A percentile compares a stretch with the other conserved stretches of the same genome.
Conservation (phyloP, 2,113 vertebrate species). For the Mionectes macconnelli region DNA sequence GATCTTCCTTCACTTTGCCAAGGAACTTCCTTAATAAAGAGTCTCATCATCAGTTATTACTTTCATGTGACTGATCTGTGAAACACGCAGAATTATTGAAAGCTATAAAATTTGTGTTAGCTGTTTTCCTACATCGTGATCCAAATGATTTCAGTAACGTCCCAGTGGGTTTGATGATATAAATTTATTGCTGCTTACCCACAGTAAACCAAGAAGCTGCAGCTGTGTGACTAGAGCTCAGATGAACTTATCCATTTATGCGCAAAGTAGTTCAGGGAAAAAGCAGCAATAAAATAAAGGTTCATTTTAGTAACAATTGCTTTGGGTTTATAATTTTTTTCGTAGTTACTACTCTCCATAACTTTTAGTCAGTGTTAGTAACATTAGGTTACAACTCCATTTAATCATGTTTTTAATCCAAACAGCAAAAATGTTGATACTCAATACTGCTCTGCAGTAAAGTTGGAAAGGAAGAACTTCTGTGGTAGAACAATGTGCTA, state of each 20-base stretch:
- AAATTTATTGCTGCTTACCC: neutral
- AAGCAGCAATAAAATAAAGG: neutral
- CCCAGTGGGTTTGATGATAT: neutral
- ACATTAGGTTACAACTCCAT: neutral
- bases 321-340: neutral
- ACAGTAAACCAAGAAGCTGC: neutral
- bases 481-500: neutral
- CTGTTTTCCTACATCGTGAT: neutral
- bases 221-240: neutral
- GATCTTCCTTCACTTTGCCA: neutral
- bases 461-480: neutral
- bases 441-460: neutral
- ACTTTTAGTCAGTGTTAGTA: neutral
- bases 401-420: neutral
- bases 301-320: neutral
- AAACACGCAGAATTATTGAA: conserved; percentile 13
- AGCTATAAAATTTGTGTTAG: conserved; percentile 23
- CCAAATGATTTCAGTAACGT: neutral
- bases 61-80: conserved; percentile 2
- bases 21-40: neutral
- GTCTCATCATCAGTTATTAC: neutral
- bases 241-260: neutral
- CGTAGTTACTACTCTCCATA: neutral
- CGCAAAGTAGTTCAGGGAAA: neutral
- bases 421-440: neutral